Base-by-base conservation (phyloP, 2,888 invertebrate species). In the Ormyrus pomaceus region DNA sequence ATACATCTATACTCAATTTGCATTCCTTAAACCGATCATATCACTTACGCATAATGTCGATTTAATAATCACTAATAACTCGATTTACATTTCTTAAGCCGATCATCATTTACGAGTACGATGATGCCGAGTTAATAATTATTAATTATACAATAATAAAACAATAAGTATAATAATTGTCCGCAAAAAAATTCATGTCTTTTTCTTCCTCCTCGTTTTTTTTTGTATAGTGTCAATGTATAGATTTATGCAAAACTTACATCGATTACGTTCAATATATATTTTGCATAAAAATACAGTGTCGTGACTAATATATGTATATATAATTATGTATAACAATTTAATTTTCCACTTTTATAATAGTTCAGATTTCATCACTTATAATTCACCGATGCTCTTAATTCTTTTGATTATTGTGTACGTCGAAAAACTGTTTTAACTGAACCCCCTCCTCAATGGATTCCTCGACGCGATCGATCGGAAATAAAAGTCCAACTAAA, bases 221-320 rank as follows among this genome's bases (percentile, higher is more conserved):
- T 55, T 59, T 61, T 53, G 50, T 53, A 72, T 65, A 73, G 13
- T 61, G 58, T 19, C 59, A 55, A 72, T 76, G 55, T 68, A 72
- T 75, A 19, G 19, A 61, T 70, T 74, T 74, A 80, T 55, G 73
- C 74, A 77, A 81, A 77, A 77, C 70, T 64, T 64, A 70, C 61
- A 71, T 72, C 75, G 59, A 19, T 19, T 80, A 77, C 48, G 19
- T 8, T 48, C 11, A 55, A 46, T 77, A 65, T 74, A 66, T 71
- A 71, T 78, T 66, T 81, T 81, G 65, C 74, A 62, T 75, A 81
- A 81, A 78, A 71, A 78, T 78, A 74, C 75, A 70, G 65, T 19
- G 59, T 75, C 64, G 13, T 64, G 62, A 68, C 56, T 19, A 62
- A 66, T 72, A 77, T 78, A 68, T 74, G 19, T 74, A 75, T 62